Percentiles rank a stretch among this genome's conserved stretches.
Conservation (phyloP, 2,113 vertebrate genomes). For the Puma concolor region DNA sequence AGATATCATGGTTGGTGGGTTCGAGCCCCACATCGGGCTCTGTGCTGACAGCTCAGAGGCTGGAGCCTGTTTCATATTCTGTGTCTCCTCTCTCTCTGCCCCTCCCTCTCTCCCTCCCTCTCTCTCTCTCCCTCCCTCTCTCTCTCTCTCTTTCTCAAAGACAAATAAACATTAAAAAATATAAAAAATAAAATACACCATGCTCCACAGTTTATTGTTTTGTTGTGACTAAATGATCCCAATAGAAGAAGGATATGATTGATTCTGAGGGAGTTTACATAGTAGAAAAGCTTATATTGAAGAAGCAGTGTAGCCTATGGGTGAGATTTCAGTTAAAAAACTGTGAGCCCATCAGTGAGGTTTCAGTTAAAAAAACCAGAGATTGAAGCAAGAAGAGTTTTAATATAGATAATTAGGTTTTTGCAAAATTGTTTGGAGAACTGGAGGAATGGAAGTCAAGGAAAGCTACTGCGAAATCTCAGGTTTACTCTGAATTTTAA, state of each 20-base stretch:
- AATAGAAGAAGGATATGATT: neutral
- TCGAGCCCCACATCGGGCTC: no score
- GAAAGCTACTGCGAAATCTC: neutral
- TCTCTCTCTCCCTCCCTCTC: no score
- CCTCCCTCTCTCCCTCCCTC: no score
- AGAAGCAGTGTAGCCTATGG: neutral
- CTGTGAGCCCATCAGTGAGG: no score
- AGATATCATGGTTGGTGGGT: no score
- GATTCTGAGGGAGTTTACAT: neutral
- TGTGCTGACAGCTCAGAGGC: no score
- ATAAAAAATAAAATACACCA: neutral
- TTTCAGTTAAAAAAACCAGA: no score
- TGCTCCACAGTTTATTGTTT: neutral
- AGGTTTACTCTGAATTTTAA: neutral
- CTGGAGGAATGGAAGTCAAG: neutral
- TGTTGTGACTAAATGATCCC: neutral
- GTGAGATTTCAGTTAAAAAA: neutral
- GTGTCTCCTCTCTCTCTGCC: no score
- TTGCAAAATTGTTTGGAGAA: neutral
- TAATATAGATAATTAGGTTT: neutral
- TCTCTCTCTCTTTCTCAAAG: no score
- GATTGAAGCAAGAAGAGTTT: neutral
- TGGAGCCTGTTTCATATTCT: no score
- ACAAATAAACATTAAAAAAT: no score
- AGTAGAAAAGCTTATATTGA: neutral